phyloP scores from a whole-genome alignment of 2,113 vertebrate species.

The Malaclemys terrapin region DNA sequence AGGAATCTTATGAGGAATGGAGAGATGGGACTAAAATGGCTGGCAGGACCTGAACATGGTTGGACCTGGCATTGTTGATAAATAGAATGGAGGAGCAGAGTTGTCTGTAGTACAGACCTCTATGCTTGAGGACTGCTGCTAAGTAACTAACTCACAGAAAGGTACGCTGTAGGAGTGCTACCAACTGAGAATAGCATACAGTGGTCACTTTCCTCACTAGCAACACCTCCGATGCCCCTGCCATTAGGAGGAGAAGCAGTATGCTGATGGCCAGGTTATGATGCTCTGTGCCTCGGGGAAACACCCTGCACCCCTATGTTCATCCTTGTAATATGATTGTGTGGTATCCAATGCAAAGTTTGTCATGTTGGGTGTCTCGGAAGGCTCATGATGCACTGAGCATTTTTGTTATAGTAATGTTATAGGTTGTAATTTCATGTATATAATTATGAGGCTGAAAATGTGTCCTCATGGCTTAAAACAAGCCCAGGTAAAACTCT shows the following conservation, averaged over 20 bases:
- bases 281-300: too few species aligned
- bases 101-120: not conserved
- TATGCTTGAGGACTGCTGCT: not conserved
- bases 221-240: not conserved
- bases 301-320: too few species aligned
- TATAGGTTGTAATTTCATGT: too few species aligned
- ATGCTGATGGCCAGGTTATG: not conserved
- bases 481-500: too few species aligned
- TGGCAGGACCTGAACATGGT: not conserved
- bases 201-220: not conserved
- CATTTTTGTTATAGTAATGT: too few species aligned
- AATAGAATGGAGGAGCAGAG: not conserved
- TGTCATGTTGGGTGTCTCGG: too few species aligned
- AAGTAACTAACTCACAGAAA: not conserved
- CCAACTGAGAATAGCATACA: conserved; percentile 2
- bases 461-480: too few species aligned
- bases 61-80: not conserved
- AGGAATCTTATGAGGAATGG: not conserved
- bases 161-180: not conserved
- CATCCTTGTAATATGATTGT: too few species aligned
- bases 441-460: too few species aligned
- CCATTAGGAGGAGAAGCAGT: not conserved
- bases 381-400: too few species aligned
- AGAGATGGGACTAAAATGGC: not conserved
- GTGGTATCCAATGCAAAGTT: too few species aligned